Percentiles rank a stretch among this genome's conserved stretches.
phyloP scores from a whole-genome alignment of 2,888 invertebrate species.

The Agrotis exclamationis region DNA sequence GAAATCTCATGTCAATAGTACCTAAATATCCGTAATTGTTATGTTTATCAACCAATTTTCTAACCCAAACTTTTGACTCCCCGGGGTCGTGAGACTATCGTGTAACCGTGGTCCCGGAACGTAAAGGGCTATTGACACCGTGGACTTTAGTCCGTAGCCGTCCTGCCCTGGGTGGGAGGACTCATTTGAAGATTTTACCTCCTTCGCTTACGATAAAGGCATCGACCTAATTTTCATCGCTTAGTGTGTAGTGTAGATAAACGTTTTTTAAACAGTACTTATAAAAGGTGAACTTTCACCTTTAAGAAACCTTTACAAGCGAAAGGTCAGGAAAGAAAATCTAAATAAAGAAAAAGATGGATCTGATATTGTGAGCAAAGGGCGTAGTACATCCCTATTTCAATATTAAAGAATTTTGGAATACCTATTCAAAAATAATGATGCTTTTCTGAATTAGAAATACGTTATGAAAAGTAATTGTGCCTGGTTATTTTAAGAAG shows the following conservation, averaged over 20 bases:
- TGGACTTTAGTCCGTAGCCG: too few relatives aligned
- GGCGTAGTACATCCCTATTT: background rate
- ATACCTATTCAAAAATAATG: background rate
- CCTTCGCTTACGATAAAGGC: too few relatives aligned
- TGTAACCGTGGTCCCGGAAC: too few relatives aligned
- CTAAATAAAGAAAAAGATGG: conserved; percentile 17
- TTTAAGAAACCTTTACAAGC: conserved; percentile 17
- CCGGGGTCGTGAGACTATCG: too few relatives aligned
- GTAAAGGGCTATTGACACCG: too few relatives aligned
- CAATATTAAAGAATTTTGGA: background rate
- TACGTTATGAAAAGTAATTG: background rate
- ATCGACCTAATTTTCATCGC: background rate
- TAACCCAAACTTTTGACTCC: too few relatives aligned
- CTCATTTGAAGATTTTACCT: too few relatives aligned
- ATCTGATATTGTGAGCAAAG: background rate
- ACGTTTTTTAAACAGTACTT: background rate
- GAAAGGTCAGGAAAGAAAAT: conserved; percentile 31
- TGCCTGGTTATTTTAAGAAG: background rate
- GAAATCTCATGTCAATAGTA: too few relatives aligned
- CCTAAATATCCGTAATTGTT: too few relatives aligned
- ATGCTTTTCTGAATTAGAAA: background rate
- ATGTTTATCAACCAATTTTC: too few relatives aligned
- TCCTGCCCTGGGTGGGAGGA: too few relatives aligned
- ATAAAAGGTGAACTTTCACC: conserved; percentile 14
- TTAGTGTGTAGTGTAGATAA: background rate